Evolutionary conservation across 2,113 vertebrate species (phyloP).

Genomic region (Corythornis vintsioides): DNA sequence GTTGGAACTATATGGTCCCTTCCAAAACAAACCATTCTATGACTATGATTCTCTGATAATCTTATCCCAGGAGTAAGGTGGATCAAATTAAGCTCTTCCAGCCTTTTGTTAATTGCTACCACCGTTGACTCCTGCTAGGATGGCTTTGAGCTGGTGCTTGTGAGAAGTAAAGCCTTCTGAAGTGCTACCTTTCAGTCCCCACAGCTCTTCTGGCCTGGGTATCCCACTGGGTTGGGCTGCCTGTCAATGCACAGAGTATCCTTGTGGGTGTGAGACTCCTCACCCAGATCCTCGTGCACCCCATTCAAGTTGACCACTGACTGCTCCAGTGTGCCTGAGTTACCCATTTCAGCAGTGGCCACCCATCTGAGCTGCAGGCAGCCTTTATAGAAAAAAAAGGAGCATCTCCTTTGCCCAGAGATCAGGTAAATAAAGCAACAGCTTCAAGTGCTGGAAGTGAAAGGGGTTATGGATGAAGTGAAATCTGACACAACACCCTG

Average conservation of each 20-base stretch:
- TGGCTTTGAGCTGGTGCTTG: background rate
- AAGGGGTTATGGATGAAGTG: background rate
- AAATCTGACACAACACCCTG: background rate
- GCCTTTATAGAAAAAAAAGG: background rate
- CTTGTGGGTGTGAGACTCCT: fast-evolving
- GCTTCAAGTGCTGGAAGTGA: background rate
- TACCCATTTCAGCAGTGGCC: background rate
- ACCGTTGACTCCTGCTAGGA: background rate
- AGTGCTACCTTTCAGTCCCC: background rate
- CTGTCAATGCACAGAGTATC: background rate
- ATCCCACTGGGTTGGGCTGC: fast-evolving
- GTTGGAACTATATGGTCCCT: background rate
- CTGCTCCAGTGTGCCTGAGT: background rate
- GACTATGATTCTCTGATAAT: background rate
- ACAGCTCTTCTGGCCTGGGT: background rate
- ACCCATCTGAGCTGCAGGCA: background rate
- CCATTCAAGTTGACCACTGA: background rate
- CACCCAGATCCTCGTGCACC: background rate
- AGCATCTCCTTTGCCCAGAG: background rate
- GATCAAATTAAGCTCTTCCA: background rate
- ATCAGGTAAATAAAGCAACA: background rate
- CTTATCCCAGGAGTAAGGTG: background rate
- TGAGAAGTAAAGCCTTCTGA: background rate
- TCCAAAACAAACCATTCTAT: background rate
- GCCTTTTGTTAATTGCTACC: background rate